phyloP scores from a whole-genome alignment of 2,888 invertebrate genomes.

The Eledone cirrhosa region DNA sequence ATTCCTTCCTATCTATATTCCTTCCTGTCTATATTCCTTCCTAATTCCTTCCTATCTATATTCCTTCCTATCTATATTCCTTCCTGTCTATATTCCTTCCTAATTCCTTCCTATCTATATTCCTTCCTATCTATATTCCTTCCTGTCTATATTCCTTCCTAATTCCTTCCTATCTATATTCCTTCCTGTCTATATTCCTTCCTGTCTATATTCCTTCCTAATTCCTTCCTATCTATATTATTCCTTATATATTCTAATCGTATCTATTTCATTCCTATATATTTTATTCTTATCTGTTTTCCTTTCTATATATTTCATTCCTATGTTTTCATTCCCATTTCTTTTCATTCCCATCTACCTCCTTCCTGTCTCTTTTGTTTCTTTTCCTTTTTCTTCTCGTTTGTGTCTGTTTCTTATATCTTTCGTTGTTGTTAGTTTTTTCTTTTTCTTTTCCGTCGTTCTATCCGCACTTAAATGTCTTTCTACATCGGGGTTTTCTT shows the following conservation, averaged over 20 bases:
- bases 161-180: background rate
- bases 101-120: background rate
- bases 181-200: background rate
- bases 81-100: conserved; percentile 17
- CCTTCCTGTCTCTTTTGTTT: conserved; percentile 18
- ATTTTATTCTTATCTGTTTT: background rate
- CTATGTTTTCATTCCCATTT: background rate
- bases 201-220: conserved; percentile 15
- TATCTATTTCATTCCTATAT: background rate
- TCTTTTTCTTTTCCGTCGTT: conserved; percentile 9
- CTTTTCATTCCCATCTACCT: background rate
- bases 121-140: too few species aligned
- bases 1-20: conserved; percentile 11
- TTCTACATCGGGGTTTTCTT: background rate
- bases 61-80: background rate
- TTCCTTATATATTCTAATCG: too few species aligned
- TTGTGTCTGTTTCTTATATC: background rate
- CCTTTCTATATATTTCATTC: background rate
- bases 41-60: background rate
- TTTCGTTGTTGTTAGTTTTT: background rate
- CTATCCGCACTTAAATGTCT: background rate
- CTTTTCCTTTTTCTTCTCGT: background rate
- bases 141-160: too few species aligned
- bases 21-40: too few species aligned
- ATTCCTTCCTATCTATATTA: too few species aligned